A percentile compares a stretch with the other conserved stretches of the same genome.
Conservation (phyloP, 2,797 vertebrate genomes). For the Rhabdophis nuchalis region DNA sequence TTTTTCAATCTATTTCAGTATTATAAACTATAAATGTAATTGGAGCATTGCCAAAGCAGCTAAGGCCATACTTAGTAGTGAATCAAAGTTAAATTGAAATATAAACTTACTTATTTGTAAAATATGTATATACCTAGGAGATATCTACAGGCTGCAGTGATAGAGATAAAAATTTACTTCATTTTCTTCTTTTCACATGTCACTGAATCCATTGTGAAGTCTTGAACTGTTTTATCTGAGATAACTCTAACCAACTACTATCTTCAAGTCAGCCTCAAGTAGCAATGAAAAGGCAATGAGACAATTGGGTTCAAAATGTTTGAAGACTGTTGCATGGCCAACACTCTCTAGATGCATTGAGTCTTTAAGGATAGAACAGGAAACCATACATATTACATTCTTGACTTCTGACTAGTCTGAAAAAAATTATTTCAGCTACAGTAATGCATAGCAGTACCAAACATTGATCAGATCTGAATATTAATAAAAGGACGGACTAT, state of each 20-base stretch:
- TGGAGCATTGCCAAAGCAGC: background rate
- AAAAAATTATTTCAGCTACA: background rate
- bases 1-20: background rate
- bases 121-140: background rate
- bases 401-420: background rate
- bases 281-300: background rate
- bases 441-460: background rate
- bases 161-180: background rate
- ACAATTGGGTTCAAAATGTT: background rate
- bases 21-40: background rate
- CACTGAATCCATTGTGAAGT: background rate
- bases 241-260: background rate
- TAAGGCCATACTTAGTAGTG: background rate
- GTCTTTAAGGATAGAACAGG: background rate
- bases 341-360: background rate
- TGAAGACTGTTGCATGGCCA: background rate
- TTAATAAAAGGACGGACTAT: background rate
- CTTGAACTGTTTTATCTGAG: background rate
- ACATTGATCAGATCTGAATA: background rate
- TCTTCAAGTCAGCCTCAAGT: background rate
- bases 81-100: background rate
- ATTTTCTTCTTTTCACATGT: background rate
- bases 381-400: background rate
- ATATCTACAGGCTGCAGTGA: background rate
- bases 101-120: background rate